Percentiles rank a stretch among this genome's conserved stretches.
These are phyloP conservation scores for Lonchura striata DNA, from an alignment of 2,113 vertebrate species.

Conservation along the genomic window DNA sequence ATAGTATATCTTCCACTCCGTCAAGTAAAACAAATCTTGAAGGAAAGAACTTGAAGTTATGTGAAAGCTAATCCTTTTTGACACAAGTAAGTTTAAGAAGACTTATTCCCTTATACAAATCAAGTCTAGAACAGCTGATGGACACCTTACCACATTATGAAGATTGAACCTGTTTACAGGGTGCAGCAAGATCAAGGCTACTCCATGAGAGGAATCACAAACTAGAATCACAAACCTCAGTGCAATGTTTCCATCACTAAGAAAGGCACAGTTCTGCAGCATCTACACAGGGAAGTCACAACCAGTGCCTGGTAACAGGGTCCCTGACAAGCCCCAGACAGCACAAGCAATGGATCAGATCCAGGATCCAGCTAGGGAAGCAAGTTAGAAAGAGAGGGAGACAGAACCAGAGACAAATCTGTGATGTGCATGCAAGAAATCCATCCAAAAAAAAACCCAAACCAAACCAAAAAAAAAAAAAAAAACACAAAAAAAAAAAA, in stretches of 20 bases:
- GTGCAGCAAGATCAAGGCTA: neutral
- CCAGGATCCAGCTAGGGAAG: neutral
- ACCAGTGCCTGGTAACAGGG: neutral
- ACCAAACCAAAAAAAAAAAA: neutral
- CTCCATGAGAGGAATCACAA: neutral
- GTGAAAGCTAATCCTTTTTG: neutral
- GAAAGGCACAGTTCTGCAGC: neutral
- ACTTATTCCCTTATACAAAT: neutral
- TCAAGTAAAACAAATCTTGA: neutral
- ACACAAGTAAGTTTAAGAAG: neutral
- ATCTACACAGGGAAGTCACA: neutral
- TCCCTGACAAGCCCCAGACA: neutral
- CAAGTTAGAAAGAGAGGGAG: neutral
- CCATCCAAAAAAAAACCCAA: neutral
- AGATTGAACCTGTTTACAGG: neutral
- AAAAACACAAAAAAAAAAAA: neutral
- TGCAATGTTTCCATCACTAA: neutral
- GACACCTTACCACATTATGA: neutral
- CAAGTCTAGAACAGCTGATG: neutral
- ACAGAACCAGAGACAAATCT: neutral
- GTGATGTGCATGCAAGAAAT: accelerated
- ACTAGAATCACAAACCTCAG: neutral
- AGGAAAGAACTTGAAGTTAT: neutral
- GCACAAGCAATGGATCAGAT: neutral
- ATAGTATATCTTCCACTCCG: neutral